Evolutionary conservation across 2,797 vertebrate species (phyloP).

Genomic region (Thunnus albacares): DNA sequence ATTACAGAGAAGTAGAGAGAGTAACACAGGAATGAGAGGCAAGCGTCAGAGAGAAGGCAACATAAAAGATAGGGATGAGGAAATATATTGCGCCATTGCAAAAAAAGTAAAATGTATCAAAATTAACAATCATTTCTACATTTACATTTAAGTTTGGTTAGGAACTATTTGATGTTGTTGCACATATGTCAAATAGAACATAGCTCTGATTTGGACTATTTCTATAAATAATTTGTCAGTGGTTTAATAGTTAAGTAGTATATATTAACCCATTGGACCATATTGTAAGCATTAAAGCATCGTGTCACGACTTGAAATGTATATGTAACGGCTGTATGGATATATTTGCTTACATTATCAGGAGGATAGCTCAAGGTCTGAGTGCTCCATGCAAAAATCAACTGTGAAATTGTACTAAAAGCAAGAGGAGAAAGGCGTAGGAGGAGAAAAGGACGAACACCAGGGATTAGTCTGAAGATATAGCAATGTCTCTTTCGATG

Average conservation of each 20-base stretch:
- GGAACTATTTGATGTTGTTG: neutral
- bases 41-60: conserved; percentile 28
- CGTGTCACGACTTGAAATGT: neutral
- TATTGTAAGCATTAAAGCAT: neutral
- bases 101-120: neutral
- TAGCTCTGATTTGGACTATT: neutral
- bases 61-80: neutral
- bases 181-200: neutral
- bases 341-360: neutral
- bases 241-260: neutral
- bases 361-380: neutral
- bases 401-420: neutral
- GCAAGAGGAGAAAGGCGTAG: neutral
- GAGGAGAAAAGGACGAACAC: neutral
- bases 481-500: conserved; percentile 36
- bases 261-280: neutral
- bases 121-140: neutral
- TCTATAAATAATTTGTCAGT: neutral
- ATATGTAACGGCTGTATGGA: neutral
- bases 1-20: neutral
- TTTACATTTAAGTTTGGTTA: neutral
- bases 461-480: conserved; percentile 15
- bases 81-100: neutral
- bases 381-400: conserved; percentile 34
- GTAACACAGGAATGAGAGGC: conserved; percentile 12